Conservation (phyloP, 2,888 invertebrate species). For the Mimas tiliae region DNA sequence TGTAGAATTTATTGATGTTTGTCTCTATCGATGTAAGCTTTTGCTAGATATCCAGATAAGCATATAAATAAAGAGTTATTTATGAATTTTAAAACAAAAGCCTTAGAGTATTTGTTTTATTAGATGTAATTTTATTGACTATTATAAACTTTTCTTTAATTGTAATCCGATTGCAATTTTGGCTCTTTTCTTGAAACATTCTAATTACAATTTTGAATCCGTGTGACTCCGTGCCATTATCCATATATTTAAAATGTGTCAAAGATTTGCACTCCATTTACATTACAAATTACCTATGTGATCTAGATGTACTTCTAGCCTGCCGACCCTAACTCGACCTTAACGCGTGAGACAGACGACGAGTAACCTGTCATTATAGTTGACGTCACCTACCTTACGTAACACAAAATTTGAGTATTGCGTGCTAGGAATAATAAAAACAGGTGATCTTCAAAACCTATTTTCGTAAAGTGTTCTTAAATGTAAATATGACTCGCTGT, state of each 20-base stretch:
- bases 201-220: too few relatives aligned
- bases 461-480: background rate
- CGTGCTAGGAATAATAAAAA: background rate
- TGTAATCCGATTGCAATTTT: too few relatives aligned
- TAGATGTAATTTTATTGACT: too few relatives aligned
- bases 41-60: background rate
- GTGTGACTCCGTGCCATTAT: too few relatives aligned
- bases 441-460: slow-evolving; percentile 11
- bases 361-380: slow-evolving; percentile 8
- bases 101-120: too few relatives aligned
- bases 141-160: too few relatives aligned
- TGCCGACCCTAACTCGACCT: slow-evolving; percentile 13
- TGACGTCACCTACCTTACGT: background rate
- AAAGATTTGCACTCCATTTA: too few relatives aligned
- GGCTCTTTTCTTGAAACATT: too few relatives aligned
- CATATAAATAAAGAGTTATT: too few relatives aligned
- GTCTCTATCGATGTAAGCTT: background rate
- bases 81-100: too few relatives aligned
- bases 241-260: too few relatives aligned
- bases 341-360: slow-evolving; percentile 2
- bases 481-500: background rate
- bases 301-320: slow-evolving; percentile 2
- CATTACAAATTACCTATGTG: background rate
- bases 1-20: background rate
- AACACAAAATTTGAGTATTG: slow-evolving; percentile 16